phyloP scores from a whole-genome alignment of 2,113 vertebrate species.

The Piaya cayana region DNA sequence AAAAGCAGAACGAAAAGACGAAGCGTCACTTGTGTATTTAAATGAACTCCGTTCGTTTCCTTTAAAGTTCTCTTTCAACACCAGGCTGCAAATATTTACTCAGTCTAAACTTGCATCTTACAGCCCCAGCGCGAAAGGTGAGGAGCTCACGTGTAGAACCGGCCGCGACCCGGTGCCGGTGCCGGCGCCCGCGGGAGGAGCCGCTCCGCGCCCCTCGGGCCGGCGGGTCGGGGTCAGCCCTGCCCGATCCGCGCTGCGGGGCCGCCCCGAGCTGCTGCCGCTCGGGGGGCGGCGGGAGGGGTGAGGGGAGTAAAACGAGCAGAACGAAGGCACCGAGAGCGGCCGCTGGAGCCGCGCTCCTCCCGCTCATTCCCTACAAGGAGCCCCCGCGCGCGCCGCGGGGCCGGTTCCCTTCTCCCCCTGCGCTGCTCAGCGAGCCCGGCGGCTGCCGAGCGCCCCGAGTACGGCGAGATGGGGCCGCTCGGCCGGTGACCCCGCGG shows the following conservation, averaged over 20 bases:
- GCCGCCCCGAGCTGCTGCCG: neutral
- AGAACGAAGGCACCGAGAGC: neutral
- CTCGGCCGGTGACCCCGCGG: neutral
- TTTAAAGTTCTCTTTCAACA: conserved; percentile 7
- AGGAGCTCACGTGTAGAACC: neutral
- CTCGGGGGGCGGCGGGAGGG: neutral
- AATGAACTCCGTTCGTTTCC: neutral
- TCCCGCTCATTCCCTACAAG: neutral
- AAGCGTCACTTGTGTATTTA: neutral
- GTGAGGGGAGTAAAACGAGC: neutral
- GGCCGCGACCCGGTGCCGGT: neutral
- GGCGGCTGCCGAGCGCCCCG: no score
- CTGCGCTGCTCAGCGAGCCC: neutral
- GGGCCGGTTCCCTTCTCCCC: neutral
- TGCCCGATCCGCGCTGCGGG: neutral
- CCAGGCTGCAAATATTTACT: neutral
- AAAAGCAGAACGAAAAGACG: neutral
- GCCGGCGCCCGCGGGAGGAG: no score
- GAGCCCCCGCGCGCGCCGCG: neutral
- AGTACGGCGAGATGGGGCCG: no score
- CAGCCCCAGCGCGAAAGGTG: neutral
- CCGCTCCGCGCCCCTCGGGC: no score
- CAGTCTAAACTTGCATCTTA: neutral
- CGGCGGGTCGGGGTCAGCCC: neutral
- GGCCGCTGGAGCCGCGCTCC: neutral